Conservation (phyloP, 2,888 invertebrate species). For the Ophion slaviceki region DNA sequence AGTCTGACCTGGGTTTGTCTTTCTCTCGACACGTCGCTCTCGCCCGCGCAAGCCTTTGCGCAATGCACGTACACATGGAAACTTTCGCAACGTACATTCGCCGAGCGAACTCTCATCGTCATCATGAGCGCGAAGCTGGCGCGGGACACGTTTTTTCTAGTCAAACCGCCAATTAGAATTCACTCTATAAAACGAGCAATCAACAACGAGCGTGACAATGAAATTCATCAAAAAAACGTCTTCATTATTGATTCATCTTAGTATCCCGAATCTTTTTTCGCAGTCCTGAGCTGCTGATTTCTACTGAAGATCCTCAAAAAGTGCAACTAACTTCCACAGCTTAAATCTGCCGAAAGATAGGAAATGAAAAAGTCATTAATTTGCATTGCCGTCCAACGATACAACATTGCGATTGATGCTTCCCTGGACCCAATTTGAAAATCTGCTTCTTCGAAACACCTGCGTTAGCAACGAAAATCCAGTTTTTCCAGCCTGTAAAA, state of each 20-base stretch:
- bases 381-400: too few species aligned
- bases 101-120: slow-evolving; percentile 7
- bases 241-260: not conserved
- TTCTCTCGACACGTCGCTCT: slow-evolving; percentile 23
- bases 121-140: not conserved
- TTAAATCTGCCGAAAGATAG: too few species aligned
- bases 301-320: not conserved
- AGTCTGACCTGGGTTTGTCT: slow-evolving; percentile 12
- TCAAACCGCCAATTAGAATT: not conserved
- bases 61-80: not conserved
- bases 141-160: not conserved
- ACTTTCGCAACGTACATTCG: not conserved
- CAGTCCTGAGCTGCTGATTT: not conserved
- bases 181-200: not conserved
- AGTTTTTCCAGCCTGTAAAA: not conserved
- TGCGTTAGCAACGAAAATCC: not conserved
- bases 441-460: too few species aligned
- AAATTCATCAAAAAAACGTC: not conserved
- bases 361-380: too few species aligned
- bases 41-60: slow-evolving; percentile 24
- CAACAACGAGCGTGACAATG: not conserved
- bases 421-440: too few species aligned
- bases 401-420: too few species aligned
- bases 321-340: too few species aligned
- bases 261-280: not conserved